These are phyloP conservation scores for Caenorhabditis sp. DNA, from an alignment of 2,888 invertebrate genomes.

Conservation along the genomic window DNA sequence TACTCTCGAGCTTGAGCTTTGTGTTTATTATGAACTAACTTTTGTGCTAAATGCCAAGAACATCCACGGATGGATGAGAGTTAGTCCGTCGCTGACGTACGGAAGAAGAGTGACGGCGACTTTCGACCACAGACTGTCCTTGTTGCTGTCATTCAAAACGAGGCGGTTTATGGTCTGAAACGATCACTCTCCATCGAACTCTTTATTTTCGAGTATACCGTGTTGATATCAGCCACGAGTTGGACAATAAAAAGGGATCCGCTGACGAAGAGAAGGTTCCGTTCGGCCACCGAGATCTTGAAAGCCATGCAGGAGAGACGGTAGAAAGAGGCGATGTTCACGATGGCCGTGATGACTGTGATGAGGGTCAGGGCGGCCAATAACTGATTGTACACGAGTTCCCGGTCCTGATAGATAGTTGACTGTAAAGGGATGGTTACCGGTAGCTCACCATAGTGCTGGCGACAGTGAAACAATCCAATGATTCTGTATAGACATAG, in stretches of 20 bases:
- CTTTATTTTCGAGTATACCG: too few species aligned
- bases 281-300: constrained; percentile 29
- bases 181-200: not conserved
- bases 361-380: constrained; percentile 1
- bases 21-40: constrained; percentile 4
- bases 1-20: not conserved
- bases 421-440: not conserved
- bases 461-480: constrained; percentile 30
- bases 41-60: constrained; percentile 31
- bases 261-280: constrained; percentile 45
- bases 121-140: constrained; percentile 11
- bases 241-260: constrained; percentile 27
- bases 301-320: constrained; percentile 14
- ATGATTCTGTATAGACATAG: constrained; percentile 23
- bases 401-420: constrained; percentile 2
- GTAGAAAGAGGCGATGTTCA: constrained; percentile 35
- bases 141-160: constrained; percentile 33
- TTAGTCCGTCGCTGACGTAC: constrained; percentile 40
- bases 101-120: constrained; percentile 34
- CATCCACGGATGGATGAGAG: constrained; percentile 41
- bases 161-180: constrained; percentile 40
- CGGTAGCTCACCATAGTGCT: constrained; percentile 11
- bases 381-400: constrained; percentile 10
- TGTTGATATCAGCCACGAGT: constrained; percentile 36
- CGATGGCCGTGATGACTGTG: constrained; percentile 18